A percentile compares a stretch with the other conserved stretches of the same genome.
These are phyloP conservation scores for Carpatolechia fugitivella DNA, from an alignment of 2,888 invertebrate genomes.

Conservation along the genomic window DNA sequence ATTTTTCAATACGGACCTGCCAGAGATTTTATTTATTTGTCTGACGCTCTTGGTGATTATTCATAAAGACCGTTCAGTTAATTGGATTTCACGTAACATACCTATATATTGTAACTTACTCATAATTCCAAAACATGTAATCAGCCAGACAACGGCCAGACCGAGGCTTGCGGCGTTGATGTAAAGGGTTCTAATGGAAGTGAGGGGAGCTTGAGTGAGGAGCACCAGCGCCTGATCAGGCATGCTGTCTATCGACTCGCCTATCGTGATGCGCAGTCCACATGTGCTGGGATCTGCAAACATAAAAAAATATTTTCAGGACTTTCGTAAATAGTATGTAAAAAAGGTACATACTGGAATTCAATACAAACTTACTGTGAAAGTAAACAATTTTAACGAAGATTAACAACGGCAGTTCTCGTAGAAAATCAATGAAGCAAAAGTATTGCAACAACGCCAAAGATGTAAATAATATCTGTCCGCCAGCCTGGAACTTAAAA, in stretches of 20 bases:
- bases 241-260: slow-evolving; percentile 47
- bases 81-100: no score
- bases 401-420: slow-evolving; percentile 46
- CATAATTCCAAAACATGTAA: slow-evolving; percentile 48
- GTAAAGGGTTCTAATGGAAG: slow-evolving; percentile 50
- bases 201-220: slow-evolving; percentile 40
- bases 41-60: no score
- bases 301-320: neutral
- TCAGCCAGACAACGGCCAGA: slow-evolving; percentile 48
- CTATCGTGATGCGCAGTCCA: slow-evolving; percentile 51
- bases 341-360: neutral
- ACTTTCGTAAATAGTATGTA: no score
- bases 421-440: slow-evolving; percentile 57
- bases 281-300: slow-evolving; percentile 48
- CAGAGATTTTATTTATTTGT: no score
- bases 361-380: slow-evolving; percentile 54
- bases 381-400: slow-evolving; percentile 58
- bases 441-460: slow-evolving; percentile 54
- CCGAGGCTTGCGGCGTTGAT: slow-evolving; percentile 48
- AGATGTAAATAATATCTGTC: slow-evolving; percentile 44
- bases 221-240: slow-evolving; percentile 56
- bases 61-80: no score
- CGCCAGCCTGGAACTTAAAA: slow-evolving; percentile 53
- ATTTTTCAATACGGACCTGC: no score
- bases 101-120: no score